Conservation (phyloP, 2,888 invertebrate genomes). For the Caenorhabditis sinica region DNA sequence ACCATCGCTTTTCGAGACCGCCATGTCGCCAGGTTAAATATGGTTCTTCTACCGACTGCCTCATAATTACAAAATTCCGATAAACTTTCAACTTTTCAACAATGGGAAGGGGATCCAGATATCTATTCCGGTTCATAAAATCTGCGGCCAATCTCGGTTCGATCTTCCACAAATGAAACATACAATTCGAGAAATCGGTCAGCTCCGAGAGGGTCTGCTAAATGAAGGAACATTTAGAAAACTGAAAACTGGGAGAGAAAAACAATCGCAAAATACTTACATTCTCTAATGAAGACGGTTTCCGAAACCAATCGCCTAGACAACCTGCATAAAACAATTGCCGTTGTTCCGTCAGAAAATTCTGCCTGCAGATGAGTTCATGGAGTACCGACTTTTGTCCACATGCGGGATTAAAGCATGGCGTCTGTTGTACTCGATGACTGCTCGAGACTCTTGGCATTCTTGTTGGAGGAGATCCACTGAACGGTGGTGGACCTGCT, state of each 20-base stretch:
- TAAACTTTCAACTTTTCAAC: constrained; percentile 75
- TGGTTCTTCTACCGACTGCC: constrained; percentile 81
- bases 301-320: constrained; percentile 60
- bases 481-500: constrained; percentile 12
- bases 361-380: constrained; percentile 66
- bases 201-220: constrained; percentile 70
- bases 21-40: constrained; percentile 80
- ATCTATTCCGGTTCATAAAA: constrained; percentile 70
- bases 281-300: constrained; percentile 40
- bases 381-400: constrained; percentile 63
- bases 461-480: constrained; percentile 18
- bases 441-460: constrained; percentile 37
- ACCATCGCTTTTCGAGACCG: constrained; percentile 76
- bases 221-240: constrained; percentile 6
- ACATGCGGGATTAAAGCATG: constrained; percentile 8
- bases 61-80: constrained; percentile 77
- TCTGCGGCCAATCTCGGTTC: constrained; percentile 79
- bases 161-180: constrained; percentile 80
- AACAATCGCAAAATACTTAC: constrained; percentile 31
- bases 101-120: constrained; percentile 54
- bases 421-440: constrained; percentile 16
- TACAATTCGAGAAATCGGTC: constrained; percentile 78
- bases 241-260: neutral
- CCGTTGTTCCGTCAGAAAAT: constrained; percentile 60
- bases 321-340: constrained; percentile 67